A percentile compares a stretch with the other conserved stretches of the same genome.
Evolutionary conservation across 2,113 vertebrate species (phyloP).

Genomic region (Leptosomus discolor): DNA sequence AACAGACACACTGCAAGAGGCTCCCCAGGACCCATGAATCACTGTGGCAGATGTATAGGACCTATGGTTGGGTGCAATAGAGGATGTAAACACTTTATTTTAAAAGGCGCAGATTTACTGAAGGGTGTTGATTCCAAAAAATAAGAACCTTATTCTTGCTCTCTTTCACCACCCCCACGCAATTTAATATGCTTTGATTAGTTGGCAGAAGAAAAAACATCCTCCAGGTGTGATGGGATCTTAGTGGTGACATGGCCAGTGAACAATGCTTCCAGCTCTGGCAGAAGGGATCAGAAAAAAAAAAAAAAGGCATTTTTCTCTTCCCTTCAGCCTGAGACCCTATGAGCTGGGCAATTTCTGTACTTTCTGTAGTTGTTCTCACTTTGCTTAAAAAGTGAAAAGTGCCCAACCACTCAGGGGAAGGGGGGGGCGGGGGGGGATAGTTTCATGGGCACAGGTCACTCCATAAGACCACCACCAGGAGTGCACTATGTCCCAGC

Average conservation of each 20-base stretch:
- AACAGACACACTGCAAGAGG: not conserved
- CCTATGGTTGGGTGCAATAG: accelerated
- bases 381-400: not conserved
- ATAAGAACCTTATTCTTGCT: not conserved
- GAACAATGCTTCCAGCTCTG: not conserved
- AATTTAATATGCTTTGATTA: not conserved
- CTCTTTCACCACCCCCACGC: not conserved
- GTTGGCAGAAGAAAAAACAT: not conserved
- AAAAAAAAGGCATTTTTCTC: not conserved
- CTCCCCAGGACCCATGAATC: not conserved
- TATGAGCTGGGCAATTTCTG: not conserved
- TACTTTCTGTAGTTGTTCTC: not conserved
- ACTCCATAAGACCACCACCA: not conserved
- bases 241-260: not conserved
- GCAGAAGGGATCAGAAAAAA: not conserved
- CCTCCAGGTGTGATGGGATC: not conserved
- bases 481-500: accelerated
- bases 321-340: not conserved
- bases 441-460: not conserved
- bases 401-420: not conserved
- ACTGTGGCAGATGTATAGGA: accelerated
- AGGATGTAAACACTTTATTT: not conserved
- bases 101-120: not conserved
- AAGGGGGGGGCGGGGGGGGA: no score
- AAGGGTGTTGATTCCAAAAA: not conserved